These are phyloP conservation scores for Phaetusa simplex DNA, from an alignment of 2,113 vertebrate genomes.

Conservation along the genomic window DNA sequence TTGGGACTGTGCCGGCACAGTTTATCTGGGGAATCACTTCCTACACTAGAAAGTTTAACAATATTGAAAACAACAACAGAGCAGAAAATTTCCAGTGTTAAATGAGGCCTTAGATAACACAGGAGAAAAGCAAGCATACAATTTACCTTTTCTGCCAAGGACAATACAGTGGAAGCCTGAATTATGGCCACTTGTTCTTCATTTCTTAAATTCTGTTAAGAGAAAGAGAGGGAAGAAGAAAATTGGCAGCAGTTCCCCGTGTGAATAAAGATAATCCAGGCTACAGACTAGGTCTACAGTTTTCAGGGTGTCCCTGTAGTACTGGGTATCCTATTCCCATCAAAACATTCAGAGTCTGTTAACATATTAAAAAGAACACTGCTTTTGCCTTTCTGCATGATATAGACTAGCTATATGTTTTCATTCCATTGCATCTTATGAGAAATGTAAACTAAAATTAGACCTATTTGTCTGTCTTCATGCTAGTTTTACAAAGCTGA, in stretches of 20 bases:
- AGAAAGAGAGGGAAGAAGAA: not conserved
- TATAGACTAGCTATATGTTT: not conserved
- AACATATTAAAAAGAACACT: not conserved
- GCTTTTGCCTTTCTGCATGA: not conserved
- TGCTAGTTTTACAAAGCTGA: not conserved
- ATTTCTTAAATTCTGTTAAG: slow-evolving; percentile 91
- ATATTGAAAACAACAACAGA: not conserved
- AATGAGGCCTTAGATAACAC: not conserved
- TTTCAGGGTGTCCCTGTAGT: not conserved
- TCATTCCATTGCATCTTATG: not conserved
- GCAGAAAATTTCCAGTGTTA: not conserved
- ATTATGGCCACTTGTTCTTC: slow-evolving; percentile 99
- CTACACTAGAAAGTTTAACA: not conserved
- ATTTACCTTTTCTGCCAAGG: slow-evolving; percentile 95
- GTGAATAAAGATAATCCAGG: not conserved
- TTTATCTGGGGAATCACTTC: not conserved
- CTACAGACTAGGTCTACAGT: not conserved
- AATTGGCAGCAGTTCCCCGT: not conserved
- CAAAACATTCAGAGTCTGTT: not conserved
- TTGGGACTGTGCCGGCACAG: not conserved
- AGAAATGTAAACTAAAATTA: not conserved
- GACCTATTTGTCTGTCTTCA: not conserved
- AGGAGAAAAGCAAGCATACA: not conserved
- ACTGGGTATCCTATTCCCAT: not conserved
- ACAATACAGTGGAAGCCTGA: slow-evolving; percentile 96